Evolutionary conservation across 1,140 invertebrate species (phyloP).

Genomic region (Anoplolepis gracilipes): DNA sequence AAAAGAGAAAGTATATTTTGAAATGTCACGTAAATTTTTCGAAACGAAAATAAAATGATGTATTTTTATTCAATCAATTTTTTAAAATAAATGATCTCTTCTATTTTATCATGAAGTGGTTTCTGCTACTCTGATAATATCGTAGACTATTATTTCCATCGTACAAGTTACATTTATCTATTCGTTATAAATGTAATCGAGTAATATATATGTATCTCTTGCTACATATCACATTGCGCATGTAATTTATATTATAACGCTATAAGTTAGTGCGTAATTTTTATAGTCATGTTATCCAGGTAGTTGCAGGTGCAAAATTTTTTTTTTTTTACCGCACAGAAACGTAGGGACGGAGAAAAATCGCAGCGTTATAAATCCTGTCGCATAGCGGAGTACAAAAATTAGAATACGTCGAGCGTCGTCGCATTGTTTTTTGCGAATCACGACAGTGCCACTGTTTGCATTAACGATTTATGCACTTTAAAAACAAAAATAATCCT

Average conservation of each 20-base stretch:
- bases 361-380: slow-evolving; percentile 36
- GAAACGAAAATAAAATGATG: background rate
- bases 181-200: slow-evolving; percentile 37
- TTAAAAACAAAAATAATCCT: slow-evolving; percentile 2
- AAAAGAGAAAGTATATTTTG: background rate
- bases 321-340: slow-evolving; percentile 4
- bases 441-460: slow-evolving; percentile 17
- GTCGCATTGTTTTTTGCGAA: slow-evolving; percentile 10
- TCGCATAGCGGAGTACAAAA: background rate
- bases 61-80: background rate
- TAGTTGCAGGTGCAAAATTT: background rate
- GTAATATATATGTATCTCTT: background rate
- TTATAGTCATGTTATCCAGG: slow-evolving; percentile 7
- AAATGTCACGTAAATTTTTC: background rate
- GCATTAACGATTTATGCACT: slow-evolving; percentile 31
- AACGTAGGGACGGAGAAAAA: slow-evolving; percentile 18
- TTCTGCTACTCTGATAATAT: background rate
- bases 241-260: slow-evolving; percentile 32
- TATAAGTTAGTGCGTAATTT: slow-evolving; percentile 20
- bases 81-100: background rate
- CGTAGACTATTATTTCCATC: background rate
- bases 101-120: background rate
- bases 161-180: background rate
- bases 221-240: slow-evolving; percentile 1
- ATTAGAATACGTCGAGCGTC: slow-evolving; percentile 40